phyloP scores from a whole-genome alignment of 2,888 invertebrate species.

The Nezara viridula region DNA sequence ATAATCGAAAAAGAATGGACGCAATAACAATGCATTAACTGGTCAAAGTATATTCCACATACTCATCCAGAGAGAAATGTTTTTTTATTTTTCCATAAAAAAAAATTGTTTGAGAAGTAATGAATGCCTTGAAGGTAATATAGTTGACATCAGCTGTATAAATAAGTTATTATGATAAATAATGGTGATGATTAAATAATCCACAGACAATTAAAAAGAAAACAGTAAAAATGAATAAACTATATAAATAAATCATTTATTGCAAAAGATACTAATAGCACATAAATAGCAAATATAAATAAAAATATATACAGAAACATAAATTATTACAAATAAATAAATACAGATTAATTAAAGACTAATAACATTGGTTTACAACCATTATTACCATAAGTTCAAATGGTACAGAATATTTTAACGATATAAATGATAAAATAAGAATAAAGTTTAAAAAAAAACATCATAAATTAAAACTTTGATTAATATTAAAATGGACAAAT shows the following conservation, averaged over 20 bases:
- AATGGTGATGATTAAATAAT: too few relatives aligned
- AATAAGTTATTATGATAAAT: too few relatives aligned
- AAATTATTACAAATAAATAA: not conserved
- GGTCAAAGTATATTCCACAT: too few relatives aligned
- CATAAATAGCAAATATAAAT: not conserved
- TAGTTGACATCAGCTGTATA: too few relatives aligned
- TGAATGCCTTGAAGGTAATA: too few relatives aligned
- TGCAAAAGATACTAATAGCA: not conserved
- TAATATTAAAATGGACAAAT: not conserved
- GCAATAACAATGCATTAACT: too few relatives aligned
- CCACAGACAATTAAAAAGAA: not conserved
- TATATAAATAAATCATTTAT: slow-evolving; percentile 36
- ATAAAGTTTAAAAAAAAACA: not conserved
- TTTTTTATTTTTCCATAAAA: too few relatives aligned
- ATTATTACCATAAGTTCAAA: not conserved
- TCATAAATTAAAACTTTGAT: not conserved
- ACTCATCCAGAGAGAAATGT: too few relatives aligned
- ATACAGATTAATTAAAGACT: not conserved
- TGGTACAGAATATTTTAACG: not conserved
- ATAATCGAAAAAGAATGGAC: too few relatives aligned
- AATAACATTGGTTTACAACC: not conserved
- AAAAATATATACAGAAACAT: not conserved
- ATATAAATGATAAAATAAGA: not conserved
- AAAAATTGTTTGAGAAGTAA: too few relatives aligned
- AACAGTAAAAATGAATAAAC: not conserved